These are phyloP conservation scores for Labeo rohita DNA, from an alignment of 2,113 vertebrate species.

Conservation along the genomic window DNA sequence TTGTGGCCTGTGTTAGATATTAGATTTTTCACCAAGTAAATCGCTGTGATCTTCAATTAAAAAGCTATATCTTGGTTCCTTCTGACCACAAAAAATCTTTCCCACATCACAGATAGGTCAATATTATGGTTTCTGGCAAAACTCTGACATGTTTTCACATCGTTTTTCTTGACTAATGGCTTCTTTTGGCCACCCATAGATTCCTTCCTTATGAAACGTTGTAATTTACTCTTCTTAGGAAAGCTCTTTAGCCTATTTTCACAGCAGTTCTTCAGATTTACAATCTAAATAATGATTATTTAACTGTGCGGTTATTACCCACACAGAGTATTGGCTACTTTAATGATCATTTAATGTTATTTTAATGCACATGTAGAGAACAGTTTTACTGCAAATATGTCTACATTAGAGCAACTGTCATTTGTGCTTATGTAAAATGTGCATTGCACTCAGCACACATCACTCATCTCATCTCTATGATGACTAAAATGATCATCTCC, in stretches of 20 bases:
- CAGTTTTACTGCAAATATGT: neutral
- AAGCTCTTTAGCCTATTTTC: neutral
- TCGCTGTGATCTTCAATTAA: neutral
- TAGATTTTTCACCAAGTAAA: neutral
- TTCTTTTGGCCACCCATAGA: slow-evolving; percentile 8
- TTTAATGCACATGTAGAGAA: neutral
- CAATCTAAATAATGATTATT: slow-evolving; percentile 1
- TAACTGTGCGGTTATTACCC: neutral
- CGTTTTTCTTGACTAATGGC: neutral
- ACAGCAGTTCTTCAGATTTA: neutral
- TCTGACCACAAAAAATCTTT: neutral
- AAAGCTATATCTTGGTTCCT: neutral
- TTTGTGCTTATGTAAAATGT: neutral
- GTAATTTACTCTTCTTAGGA: neutral
- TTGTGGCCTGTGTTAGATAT: slow-evolving; percentile 1
- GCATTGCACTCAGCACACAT: neutral
- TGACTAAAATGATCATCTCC: neutral
- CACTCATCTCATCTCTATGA: neutral
- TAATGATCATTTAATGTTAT: neutral
- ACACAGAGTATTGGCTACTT: neutral
- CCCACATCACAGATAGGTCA: neutral
- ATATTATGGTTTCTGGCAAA: neutral
- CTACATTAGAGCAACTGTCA: neutral
- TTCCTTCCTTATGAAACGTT: neutral
- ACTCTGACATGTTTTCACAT: neutral